phyloP scores from a whole-genome alignment of 1,140 invertebrate species.

The Halesus radiatus region DNA sequence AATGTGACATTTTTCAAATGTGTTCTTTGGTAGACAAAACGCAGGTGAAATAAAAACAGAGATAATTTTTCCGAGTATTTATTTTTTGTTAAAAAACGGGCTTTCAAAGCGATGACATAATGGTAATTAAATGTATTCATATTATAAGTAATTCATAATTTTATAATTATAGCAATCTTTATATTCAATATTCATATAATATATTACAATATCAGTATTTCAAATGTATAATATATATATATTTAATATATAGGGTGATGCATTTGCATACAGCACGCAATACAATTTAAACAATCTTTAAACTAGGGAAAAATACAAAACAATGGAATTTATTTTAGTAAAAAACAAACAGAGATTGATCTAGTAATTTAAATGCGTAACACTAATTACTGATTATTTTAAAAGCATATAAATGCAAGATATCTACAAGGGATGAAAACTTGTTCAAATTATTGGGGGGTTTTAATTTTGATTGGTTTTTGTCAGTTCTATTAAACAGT shows the following conservation, averaged over 20 bases:
- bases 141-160: conserved; percentile 47
- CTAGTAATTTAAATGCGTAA: neutral
- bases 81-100: conserved; percentile 57
- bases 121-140: conserved; percentile 54
- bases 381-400: neutral
- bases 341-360: too few relatives aligned
- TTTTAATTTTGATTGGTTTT: neutral
- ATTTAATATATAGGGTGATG: neutral
- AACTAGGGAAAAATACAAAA: neutral
- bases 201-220: conserved; percentile 50
- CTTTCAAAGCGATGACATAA: conserved; percentile 56
- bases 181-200: conserved; percentile 53
- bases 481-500: neutral
- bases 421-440: neutral
- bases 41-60: conserved; percentile 19
- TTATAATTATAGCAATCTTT: conserved; percentile 55
- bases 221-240: conserved; percentile 17
- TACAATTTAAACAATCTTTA: neutral
- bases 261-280: conserved; percentile 3
- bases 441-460: neutral
- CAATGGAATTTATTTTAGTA: neutral
- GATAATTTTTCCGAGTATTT: conserved; percentile 53
- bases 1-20: too few relatives aligned
- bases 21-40: too few relatives aligned
- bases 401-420: conserved; percentile 16